Conservation (phyloP, 2,113 vertebrate species). For the Nycticorax nycticorax region DNA sequence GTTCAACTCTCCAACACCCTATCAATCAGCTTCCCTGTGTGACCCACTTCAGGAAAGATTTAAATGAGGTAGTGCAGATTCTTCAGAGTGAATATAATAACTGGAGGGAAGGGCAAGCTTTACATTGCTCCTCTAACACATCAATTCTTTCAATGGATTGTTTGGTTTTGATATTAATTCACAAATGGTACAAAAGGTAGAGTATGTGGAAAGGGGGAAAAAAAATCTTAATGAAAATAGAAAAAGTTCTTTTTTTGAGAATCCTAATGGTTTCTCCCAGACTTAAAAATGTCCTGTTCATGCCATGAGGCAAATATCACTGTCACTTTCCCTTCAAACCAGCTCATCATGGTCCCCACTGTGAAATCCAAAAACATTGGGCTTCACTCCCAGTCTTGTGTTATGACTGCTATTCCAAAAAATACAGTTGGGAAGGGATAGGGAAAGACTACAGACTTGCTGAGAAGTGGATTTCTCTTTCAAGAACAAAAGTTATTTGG, state of each 20-base stretch:
- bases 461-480: background rate
- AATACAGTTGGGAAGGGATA: background rate
- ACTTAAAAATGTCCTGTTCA: background rate
- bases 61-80: background rate
- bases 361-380: background rate
- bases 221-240: background rate
- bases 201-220: background rate
- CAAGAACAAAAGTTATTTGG: background rate
- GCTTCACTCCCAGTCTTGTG: background rate
- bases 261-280: background rate
- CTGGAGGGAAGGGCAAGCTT: background rate
- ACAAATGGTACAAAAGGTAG: background rate
- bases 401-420: background rate
- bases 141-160: background rate
- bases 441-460: background rate
- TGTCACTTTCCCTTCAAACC: background rate
- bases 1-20: constrained; percentile 28
- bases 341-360: background rate
- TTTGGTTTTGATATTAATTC: background rate
- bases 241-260: background rate
- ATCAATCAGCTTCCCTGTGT: constrained; percentile 21
- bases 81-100: background rate
- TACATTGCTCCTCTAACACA: background rate
- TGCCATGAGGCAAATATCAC: background rate
- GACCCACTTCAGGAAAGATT: constrained; percentile 39